A percentile compares a stretch with the other conserved stretches of the same genome.
These are phyloP conservation scores for Balanococcus diminutus DNA, from an alignment of 2,888 invertebrate species.

Conservation along the genomic window DNA sequence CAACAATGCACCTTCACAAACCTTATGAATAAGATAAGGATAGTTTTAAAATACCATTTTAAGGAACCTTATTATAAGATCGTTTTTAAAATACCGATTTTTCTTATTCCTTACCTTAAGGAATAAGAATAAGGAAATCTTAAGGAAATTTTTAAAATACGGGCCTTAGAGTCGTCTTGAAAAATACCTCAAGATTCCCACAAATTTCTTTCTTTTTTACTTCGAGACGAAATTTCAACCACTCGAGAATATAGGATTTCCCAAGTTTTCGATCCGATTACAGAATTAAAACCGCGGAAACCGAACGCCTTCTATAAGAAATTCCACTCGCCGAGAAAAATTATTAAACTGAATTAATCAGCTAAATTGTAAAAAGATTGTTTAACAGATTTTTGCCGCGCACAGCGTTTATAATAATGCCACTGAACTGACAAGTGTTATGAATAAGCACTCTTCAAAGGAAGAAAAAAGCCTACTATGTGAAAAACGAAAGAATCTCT, in stretches of 20 bases:
- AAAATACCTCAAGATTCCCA: neutral
- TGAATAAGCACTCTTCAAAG: neutral
- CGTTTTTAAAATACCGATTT: no score
- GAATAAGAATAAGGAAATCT: no score
- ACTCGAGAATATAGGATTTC: neutral
- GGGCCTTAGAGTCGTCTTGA: no score
- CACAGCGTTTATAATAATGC: conserved; percentile 12
- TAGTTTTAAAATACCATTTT: no score
- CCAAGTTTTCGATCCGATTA: neutral
- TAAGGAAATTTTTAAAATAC: no score
- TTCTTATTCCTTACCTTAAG: no score
- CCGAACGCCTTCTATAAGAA: neutral
- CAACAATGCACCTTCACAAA: no score
- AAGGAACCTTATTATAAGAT: no score
- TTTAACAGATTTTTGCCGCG: neutral
- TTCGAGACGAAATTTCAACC: neutral
- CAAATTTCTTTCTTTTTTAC: neutral
- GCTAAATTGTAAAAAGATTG: neutral
- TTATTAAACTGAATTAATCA: conserved; percentile 8
- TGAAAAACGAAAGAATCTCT: neutral
- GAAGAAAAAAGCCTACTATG: neutral
- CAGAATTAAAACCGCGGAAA: neutral
- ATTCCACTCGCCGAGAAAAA: neutral
- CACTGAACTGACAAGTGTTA: conserved; percentile 11
- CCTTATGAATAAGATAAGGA: no score